These are phyloP conservation scores for Anneissia japonica DNA, from an alignment of 35 echinoderm and acorn worm genomes.

Conservation along the genomic window DNA sequence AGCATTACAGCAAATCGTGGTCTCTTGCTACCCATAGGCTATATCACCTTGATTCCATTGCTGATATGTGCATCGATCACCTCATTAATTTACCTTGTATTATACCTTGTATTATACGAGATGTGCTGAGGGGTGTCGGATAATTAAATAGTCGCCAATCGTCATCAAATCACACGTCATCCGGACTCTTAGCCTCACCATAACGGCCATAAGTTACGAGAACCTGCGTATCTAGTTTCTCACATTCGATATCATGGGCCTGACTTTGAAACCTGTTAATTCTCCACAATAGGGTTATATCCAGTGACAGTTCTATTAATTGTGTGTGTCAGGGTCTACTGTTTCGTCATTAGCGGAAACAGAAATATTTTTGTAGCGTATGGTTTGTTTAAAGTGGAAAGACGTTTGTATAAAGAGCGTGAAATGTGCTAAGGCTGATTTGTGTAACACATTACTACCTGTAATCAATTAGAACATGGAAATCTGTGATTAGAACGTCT, in stretches of 20 bases:
- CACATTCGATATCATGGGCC: too few relatives aligned
- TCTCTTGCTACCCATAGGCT: too few relatives aligned
- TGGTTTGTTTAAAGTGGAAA: too few relatives aligned
- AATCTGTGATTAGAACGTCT: too few relatives aligned
- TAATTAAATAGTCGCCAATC: neutral
- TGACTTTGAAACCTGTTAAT: neutral
- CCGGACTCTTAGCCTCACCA: neutral
- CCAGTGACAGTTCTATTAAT: neutral
- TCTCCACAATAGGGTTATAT: neutral
- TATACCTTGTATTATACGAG: neutral
- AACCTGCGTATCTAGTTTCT: neutral
- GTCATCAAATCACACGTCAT: neutral
- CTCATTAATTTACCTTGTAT: neutral
- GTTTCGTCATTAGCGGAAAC: neutral
- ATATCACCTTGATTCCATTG: neutral
- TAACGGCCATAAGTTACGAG: neutral
- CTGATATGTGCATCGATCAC: neutral
- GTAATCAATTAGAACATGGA: too few relatives aligned
- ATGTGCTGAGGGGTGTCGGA: neutral
- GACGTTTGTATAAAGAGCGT: too few relatives aligned
- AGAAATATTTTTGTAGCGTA: too few relatives aligned
- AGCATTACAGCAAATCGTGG: too few relatives aligned
- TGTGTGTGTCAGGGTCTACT: neutral
- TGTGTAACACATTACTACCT: too few relatives aligned
- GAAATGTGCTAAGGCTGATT: too few relatives aligned